Conservation (phyloP, 2,797 vertebrate species). For the Chanos chanos region DNA sequence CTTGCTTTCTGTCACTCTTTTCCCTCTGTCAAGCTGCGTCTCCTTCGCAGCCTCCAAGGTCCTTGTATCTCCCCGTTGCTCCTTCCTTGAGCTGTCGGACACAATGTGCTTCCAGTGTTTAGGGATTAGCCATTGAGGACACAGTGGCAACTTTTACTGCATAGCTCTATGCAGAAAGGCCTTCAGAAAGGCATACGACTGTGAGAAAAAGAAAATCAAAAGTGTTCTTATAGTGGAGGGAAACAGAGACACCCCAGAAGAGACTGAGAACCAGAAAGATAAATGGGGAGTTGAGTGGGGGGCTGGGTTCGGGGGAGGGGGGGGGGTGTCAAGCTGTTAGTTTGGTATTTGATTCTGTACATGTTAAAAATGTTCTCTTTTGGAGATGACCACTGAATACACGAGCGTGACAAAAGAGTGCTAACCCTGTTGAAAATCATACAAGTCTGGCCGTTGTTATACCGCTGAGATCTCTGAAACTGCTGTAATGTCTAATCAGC, state of each 20-base stretch:
- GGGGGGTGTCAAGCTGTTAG: conserved; percentile 20
- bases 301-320: not conserved
- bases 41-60: conserved; percentile 28
- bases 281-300: no score
- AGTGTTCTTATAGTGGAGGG: conserved; percentile 34
- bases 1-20: conserved; percentile 42
- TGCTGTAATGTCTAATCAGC: no score
- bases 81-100: conserved; percentile 43
- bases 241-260: not conserved
- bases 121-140: conserved; percentile 75
- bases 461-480: no score
- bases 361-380: conserved; percentile 10
- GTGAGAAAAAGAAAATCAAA: conserved; percentile 40
- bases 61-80: conserved; percentile 69
- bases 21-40: conserved; percentile 61
- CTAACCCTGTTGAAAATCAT: conserved; percentile 5
- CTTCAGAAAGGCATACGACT: conserved; percentile 25
- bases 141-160: conserved; percentile 64
- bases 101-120: conserved; percentile 75
- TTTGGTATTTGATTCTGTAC: not conserved
- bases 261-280: no score
- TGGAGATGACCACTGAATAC: no score
- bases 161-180: conserved; percentile 47
- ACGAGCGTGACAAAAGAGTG: not conserved
- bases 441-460: no score